A percentile compares a stretch with the other conserved stretches of the same genome.
Conservation (phyloP, 2,113 vertebrate species). For the Anser brachyrhynchus region DNA sequence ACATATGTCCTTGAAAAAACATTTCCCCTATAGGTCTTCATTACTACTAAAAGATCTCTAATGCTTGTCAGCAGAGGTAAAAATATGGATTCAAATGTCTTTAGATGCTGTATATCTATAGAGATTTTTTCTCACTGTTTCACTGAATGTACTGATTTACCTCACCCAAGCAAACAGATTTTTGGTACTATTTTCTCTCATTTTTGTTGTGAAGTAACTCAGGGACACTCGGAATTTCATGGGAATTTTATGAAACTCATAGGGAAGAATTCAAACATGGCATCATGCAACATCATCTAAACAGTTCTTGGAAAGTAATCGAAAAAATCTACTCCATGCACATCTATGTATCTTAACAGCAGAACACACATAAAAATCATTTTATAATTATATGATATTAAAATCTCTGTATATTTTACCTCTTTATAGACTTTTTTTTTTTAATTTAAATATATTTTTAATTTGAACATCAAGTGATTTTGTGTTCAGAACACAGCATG, state of each 20-base stretch:
- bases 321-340: not conserved
- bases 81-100: not conserved
- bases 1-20: not conserved
- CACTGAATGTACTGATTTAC: not conserved
- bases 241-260: not conserved
- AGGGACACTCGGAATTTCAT: not conserved
- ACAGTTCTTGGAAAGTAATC: not conserved
- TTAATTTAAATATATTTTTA: not conserved
- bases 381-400: not conserved
- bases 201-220: not conserved
- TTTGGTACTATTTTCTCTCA: not conserved
- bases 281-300: not conserved
- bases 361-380: fast-evolving
- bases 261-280: not conserved
- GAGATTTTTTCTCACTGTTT: not conserved
- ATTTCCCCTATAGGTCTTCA: not conserved
- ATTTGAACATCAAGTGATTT: not conserved
- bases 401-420: fast-evolving
- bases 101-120: not conserved
- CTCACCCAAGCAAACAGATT: not conserved
- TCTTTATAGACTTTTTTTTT: not conserved
- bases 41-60: not conserved
- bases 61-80: not conserved
- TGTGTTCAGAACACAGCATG: not conserved
- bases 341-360: not conserved